Conservation (phyloP, 2,888 invertebrate genomes). For the Euproctis similis region DNA sequence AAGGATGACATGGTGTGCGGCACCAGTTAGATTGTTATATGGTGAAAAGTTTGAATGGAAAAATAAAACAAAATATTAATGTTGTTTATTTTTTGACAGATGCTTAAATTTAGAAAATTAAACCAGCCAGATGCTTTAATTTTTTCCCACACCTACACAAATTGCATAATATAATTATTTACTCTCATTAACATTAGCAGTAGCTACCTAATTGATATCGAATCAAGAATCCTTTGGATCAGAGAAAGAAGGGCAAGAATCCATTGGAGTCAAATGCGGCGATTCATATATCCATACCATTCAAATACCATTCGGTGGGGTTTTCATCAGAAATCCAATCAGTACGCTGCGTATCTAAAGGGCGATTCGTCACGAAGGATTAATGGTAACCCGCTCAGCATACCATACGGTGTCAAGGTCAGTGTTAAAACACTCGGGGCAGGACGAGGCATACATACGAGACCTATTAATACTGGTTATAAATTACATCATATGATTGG, state of each 20-base stretch:
- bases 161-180: not conserved
- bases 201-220: too few relatives aligned
- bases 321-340: conserved; percentile 57
- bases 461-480: conserved; percentile 44
- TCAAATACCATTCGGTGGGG: conserved; percentile 42
- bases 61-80: too few relatives aligned
- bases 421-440: conserved; percentile 24
- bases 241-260: conserved; percentile 5
- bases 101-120: too few relatives aligned
- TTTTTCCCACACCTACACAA: too few relatives aligned
- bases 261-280: conserved; percentile 8
- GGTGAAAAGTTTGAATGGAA: too few relatives aligned
- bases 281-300: conserved; percentile 31
- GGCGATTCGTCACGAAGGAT: conserved; percentile 62
- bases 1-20: too few relatives aligned
- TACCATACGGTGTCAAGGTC: conserved; percentile 47
- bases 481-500: conserved; percentile 68
- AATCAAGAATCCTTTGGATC: too few relatives aligned
- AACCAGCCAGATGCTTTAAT: too few relatives aligned
- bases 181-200: conserved; percentile 5
- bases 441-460: conserved; percentile 35
- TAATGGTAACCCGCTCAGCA: conserved; percentile 32
- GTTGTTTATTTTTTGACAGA: too few relatives aligned
- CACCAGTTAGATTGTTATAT: too few relatives aligned
- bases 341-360: conserved; percentile 48